Evolutionary conservation across 2,113 vertebrate species (phyloP).

Genomic region (Vombatus ursinus): DNA sequence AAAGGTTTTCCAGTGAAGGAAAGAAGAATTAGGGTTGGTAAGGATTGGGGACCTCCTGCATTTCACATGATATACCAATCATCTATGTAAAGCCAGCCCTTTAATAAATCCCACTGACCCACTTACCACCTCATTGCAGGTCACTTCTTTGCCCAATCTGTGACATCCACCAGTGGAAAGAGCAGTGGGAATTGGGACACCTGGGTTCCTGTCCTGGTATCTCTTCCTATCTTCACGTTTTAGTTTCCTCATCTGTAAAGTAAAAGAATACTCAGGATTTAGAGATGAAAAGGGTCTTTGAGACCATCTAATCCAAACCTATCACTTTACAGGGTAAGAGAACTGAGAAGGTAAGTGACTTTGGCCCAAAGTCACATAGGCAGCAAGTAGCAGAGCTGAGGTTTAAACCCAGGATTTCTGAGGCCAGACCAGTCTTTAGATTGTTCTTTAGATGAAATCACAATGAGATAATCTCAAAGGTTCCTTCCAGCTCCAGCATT

Average conservation of each 20-base stretch:
- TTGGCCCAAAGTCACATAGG: no score
- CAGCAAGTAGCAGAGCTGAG: no score
- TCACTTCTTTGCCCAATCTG: background rate
- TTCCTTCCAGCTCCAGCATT: no score
- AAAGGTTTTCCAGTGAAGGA: background rate
- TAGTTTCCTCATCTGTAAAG: background rate
- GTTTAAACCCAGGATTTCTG: no score
- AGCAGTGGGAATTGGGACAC: background rate
- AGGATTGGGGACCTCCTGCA: background rate
- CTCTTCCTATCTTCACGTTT: background rate
- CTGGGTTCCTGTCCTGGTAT: background rate
- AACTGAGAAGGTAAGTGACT: no score
- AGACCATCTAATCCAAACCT: no score
- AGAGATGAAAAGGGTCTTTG: no score
- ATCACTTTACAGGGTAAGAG: no score
- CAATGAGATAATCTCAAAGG: no score
- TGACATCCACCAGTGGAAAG: background rate
- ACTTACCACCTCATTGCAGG: background rate
- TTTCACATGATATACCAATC: background rate
- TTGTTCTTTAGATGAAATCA: no score
- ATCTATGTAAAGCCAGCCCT: background rate
- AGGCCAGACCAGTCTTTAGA: no score
- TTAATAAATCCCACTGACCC: background rate
- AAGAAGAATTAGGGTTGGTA: background rate
- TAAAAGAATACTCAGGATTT: no score